Evolutionary conservation across 2,797 vertebrate species (phyloP).

Genomic region (Tragelaphus oryx): DNA sequence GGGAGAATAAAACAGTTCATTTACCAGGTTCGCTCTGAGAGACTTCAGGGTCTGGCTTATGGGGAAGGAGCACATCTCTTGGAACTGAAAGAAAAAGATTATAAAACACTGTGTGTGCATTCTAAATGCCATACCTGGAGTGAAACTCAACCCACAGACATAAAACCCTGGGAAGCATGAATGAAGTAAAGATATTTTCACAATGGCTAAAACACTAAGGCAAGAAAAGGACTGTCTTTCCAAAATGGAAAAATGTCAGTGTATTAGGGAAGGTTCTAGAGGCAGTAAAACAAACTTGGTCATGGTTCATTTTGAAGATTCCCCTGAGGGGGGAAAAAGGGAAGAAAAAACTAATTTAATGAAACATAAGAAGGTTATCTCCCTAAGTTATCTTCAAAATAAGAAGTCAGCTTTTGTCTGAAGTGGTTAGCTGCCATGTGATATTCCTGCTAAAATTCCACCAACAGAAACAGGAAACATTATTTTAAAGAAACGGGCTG

Average conservation of each 20-base stretch:
- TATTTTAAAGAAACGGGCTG: neutral
- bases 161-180: neutral
- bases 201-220: neutral
- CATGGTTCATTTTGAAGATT: neutral
- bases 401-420: neutral
- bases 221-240: neutral
- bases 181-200: neutral
- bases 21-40: constrained; percentile 82
- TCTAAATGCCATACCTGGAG: constrained; percentile 14
- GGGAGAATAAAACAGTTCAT: constrained; percentile 62
- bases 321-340: neutral
- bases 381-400: neutral
- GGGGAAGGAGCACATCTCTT: constrained; percentile 77
- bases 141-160: neutral
- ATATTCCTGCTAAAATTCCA: neutral
- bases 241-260: constrained; percentile 28
- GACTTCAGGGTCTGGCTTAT: constrained; percentile 75
- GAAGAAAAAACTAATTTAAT: neutral
- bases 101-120: constrained; percentile 52
- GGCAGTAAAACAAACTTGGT: neutral
- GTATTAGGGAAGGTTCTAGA: neutral
- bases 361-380: neutral
- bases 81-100: constrained; percentile 80
- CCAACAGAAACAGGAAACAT: neutral
- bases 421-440: neutral